Conservation (phyloP, 1,140 invertebrate species). For the Archegozetes longisetosus region DNA sequence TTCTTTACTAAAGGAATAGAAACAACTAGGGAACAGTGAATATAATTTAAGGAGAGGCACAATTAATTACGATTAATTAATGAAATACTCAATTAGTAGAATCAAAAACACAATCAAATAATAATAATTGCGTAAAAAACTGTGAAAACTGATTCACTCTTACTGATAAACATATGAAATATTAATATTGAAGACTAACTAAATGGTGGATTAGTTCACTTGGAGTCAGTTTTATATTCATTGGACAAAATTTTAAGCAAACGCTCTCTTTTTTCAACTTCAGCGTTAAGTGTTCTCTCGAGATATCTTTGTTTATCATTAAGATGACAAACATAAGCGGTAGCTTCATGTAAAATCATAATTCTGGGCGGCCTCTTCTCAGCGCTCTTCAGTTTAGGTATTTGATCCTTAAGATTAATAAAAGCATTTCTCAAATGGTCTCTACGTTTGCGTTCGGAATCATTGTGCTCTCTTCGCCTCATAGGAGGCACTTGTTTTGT, state of each 20-base stretch:
- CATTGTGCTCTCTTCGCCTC: conserved; percentile 17
- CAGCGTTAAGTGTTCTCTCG: conserved; percentile 11
- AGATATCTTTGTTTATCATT: conserved; percentile 11
- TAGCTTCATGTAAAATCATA: conserved; percentile 17
- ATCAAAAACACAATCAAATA: too few relatives aligned
- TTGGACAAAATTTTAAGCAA: conserved; percentile 7
- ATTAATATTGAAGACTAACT: too few relatives aligned
- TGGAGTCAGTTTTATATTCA: background rate
- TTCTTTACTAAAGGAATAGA: too few relatives aligned
- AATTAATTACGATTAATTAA: too few relatives aligned
- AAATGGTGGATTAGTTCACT: background rate
- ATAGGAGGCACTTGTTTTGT: conserved; percentile 2
- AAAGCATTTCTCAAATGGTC: conserved; percentile 20
- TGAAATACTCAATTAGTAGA: too few relatives aligned
- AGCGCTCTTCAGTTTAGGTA: conserved; percentile 15
- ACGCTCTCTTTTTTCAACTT: conserved; percentile 11
- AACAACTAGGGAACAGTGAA: too few relatives aligned
- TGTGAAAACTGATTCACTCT: too few relatives aligned
- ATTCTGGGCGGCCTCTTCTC: conserved; percentile 18
- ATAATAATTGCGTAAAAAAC: too few relatives aligned
- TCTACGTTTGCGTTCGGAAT: conserved; percentile 18
- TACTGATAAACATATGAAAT: too few relatives aligned
- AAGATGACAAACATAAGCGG: conserved; percentile 9
- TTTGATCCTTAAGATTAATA: conserved; percentile 15
- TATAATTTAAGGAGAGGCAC: too few relatives aligned